phyloP scores from a whole-genome alignment of 2,888 invertebrate genomes.

The Meliscaeva auricollis region DNA sequence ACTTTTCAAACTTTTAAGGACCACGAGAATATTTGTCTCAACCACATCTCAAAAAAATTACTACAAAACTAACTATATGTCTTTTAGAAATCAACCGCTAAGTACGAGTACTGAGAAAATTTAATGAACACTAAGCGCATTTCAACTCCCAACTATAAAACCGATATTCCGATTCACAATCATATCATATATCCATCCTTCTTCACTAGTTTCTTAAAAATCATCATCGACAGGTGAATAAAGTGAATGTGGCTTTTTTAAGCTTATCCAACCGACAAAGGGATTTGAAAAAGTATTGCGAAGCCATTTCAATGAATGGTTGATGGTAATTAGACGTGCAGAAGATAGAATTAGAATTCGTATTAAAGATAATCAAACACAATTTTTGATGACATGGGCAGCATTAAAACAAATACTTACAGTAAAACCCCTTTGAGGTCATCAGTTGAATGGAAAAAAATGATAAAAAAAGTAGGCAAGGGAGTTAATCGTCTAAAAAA shows the following conservation, averaged over 20 bases:
- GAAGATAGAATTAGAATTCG: slow-evolving; percentile 24
- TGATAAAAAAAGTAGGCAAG: not conserved
- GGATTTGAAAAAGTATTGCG: slow-evolving; percentile 25
- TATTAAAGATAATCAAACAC: slow-evolving; percentile 12
- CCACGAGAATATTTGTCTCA: too few species aligned
- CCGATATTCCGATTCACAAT: not conserved
- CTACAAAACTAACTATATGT: too few species aligned
- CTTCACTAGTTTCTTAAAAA: not conserved
- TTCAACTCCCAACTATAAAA: not conserved
- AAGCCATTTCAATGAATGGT: slow-evolving; percentile 54
- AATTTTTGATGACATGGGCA: slow-evolving; percentile 38
- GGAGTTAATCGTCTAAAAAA: too few species aligned
- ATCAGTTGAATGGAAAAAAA: too few species aligned
- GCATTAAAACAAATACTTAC: slow-evolving; percentile 20
- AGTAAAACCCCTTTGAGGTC: slow-evolving; percentile 5
- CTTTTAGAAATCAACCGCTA: too few species aligned
- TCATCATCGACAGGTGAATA: not conserved
- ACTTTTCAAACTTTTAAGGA: too few species aligned
- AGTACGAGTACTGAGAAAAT: too few species aligned
- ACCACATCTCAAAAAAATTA: too few species aligned
- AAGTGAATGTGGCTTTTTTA: slow-evolving; percentile 3
- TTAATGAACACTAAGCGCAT: too few species aligned
- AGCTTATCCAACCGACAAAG: slow-evolving; percentile 15
- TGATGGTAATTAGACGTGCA: slow-evolving; percentile 32
- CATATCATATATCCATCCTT: not conserved